Base-by-base conservation (phyloP, 2,113 vertebrate species). In the Xenopus laevis region DNA sequence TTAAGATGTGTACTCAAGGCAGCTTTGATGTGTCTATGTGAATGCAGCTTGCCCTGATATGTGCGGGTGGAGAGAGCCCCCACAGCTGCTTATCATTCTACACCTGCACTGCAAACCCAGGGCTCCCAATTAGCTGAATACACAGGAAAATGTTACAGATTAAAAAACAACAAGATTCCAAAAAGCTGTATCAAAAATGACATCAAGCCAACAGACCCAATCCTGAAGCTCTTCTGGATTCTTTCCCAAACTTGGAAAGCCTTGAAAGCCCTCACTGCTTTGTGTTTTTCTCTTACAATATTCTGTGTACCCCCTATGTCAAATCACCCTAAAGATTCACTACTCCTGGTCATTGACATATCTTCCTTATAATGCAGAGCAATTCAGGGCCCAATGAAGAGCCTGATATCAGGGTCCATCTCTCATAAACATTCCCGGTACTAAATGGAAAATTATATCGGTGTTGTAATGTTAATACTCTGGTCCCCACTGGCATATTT, bases 41-140 rank as follows among this genome's bases (percentile, higher is more conserved):
- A 53, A 12, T 30, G 5, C 1, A 33, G 44, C 10, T 12, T 17
- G 23, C 23, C 15, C 45, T 62, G 17, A 7, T 53, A 27, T 65
- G 33, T 60, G 62, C 16, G 33, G 52, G 44, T 21, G 50, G 15
- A 13, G 44, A 27, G 40, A 50, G 17, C 18, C 60, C 16, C 60
- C 33, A 15, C 7, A 50, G 33, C 55, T 52, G 57, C 44, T 61
- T 68, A 15, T 18, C 20, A 57, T 68, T 60, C 65, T 68, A 20
- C 57, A 66, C 64, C 65, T 67, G 7, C 20, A 61, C 20, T 20
- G 58, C 11, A 67, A 30, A 46, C 20, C 18, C 12, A 52, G 13
- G 47, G 20, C 58, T 33, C 57, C 18, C 18, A 60, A 74, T 67
- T 67, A 30, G 27, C 21, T 61, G 16, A 74, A 33, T 58, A 60